phyloP scores from a whole-genome alignment of 2,888 invertebrate species.

The Tubulanus polymorphus region DNA sequence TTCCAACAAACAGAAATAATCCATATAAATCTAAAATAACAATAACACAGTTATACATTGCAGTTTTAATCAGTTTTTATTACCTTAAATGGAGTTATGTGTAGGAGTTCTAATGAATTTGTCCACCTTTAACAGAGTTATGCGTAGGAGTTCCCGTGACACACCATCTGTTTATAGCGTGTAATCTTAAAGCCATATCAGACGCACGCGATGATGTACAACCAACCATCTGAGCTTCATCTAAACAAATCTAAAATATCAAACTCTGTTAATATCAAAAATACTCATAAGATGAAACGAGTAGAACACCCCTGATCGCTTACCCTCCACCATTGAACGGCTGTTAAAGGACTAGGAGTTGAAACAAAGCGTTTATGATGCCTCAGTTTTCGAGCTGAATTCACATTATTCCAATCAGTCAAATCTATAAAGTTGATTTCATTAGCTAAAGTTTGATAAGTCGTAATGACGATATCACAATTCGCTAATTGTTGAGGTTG shows the following conservation, averaged over 20 bases:
- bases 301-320: constrained; percentile 43
- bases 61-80: too few species aligned
- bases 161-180: constrained; percentile 66
- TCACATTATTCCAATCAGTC: constrained; percentile 53
- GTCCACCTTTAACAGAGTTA: too few species aligned
- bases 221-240: constrained; percentile 79
- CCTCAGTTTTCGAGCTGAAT: not conserved
- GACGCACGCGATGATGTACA: constrained; percentile 59
- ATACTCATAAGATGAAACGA: constrained; percentile 2
- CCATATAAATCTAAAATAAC: constrained; percentile 58
- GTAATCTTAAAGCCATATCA: constrained; percentile 62
- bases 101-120: too few species aligned
- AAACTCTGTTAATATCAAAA: constrained; percentile 1
- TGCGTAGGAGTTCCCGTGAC: constrained; percentile 71
- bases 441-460: constrained; percentile 63
- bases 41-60: too few species aligned
- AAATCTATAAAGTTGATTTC: constrained; percentile 64
- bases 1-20: constrained; percentile 61
- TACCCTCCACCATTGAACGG: constrained; percentile 73
- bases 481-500: constrained; percentile 63
- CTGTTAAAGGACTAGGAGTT: constrained; percentile 65
- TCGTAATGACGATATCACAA: constrained; percentile 70
- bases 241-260: constrained; percentile 56
- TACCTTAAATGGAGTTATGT: too few species aligned
- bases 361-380: constrained; percentile 64